Evolutionary conservation across 1,140 invertebrate species (phyloP).

Genomic region (Leptopilina clavipes): DNA sequence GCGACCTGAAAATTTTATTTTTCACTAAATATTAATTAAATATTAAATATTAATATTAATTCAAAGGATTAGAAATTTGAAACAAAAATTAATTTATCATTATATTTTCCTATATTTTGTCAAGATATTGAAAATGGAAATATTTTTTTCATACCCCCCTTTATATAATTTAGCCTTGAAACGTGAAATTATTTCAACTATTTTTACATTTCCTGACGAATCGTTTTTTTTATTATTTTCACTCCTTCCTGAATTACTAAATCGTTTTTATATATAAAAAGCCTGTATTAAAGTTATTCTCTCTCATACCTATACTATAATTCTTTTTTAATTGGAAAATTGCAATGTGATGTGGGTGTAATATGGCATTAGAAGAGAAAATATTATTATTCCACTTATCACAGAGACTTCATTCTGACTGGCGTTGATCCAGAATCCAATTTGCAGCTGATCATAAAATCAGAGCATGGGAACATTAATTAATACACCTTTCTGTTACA

Average conservation of each 20-base stretch:
- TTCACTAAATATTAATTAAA: too few relatives aligned
- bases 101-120: too few relatives aligned
- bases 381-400: constrained; percentile 33
- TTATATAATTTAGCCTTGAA: background rate
- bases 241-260: background rate
- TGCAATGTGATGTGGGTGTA: constrained; percentile 31
- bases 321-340: constrained; percentile 32
- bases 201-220: background rate
- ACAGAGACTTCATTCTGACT: constrained; percentile 21
- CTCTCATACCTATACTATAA: constrained; percentile 17
- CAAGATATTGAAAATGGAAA: background rate
- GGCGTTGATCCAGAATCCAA: constrained; percentile 22
- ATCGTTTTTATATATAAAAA: constrained; percentile 15
- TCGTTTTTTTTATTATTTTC: background rate
- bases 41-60: too few relatives aligned
- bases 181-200: background rate
- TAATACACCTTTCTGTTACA: constrained; percentile 14
- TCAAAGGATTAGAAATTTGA: too few relatives aligned
- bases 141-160: background rate
- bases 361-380: constrained; percentile 17
- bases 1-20: too few relatives aligned
- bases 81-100: too few relatives aligned
- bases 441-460: constrained; percentile 34
- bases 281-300: background rate
- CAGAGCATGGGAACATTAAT: constrained; percentile 33